These are phyloP conservation scores for Sinhomidia bicolor DNA, from an alignment of 2,888 invertebrate species.

Conservation along the genomic window DNA sequence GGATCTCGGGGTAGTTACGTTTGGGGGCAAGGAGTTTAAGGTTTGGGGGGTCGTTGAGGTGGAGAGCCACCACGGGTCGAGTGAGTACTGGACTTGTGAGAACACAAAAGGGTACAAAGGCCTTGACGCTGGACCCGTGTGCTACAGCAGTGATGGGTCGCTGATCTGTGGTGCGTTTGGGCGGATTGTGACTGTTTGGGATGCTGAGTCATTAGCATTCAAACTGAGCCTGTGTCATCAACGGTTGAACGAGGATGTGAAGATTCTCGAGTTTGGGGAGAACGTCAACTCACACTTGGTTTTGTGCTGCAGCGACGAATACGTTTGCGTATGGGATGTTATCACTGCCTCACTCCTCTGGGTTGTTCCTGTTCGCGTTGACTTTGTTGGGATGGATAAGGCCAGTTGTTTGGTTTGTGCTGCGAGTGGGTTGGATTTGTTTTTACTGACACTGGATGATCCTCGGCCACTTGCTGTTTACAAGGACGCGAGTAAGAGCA, in stretches of 20 bases:
- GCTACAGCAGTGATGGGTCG: conserved; percentile 90
- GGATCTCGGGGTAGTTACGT: conserved; percentile 85
- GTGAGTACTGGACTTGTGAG: conserved; percentile 86
- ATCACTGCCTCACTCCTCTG: conserved; percentile 87
- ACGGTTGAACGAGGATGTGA: conserved; percentile 81
- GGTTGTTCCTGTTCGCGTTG: conserved; percentile 85
- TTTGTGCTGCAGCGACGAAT: conserved; percentile 84
- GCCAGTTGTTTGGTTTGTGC: conserved; percentile 83
- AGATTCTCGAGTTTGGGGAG: conserved; percentile 85
- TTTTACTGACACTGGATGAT: conserved; percentile 68
- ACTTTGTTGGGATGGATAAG: conserved; percentile 85
- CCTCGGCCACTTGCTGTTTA: conserved; percentile 67
- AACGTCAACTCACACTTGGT: conserved; percentile 84
- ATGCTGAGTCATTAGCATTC: conserved; percentile 85
- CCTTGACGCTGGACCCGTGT: conserved; percentile 84
- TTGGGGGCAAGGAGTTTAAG: conserved; percentile 88
- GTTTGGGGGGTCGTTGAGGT: conserved; percentile 86
- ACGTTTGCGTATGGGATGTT: conserved; percentile 88
- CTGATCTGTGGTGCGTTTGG: conserved; percentile 88
- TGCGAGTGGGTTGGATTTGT: conserved; percentile 85
- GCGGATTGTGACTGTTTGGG: conserved; percentile 87
- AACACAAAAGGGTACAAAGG: conserved; percentile 86
- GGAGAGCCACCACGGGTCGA: conserved; percentile 83
- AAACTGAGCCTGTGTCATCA: conserved; percentile 84
- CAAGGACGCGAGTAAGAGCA: conserved; percentile 70